A percentile compares a stretch with the other conserved stretches of the same genome.
phyloP scores from a whole-genome alignment of 2,888 invertebrate species.

The Xanthia icteritia region DNA sequence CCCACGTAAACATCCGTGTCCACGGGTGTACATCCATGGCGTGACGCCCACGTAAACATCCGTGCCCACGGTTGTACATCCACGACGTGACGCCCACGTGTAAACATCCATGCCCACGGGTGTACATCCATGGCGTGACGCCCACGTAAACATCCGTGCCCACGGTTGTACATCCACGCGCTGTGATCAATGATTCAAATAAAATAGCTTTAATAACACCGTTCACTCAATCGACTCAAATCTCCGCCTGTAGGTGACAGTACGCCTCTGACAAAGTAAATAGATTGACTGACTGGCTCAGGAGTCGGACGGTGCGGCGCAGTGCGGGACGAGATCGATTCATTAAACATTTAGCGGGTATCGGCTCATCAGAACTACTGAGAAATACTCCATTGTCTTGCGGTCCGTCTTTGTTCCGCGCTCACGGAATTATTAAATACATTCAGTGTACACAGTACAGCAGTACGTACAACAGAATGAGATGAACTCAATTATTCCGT shows the following conservation, averaged over 20 bases:
- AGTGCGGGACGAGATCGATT: neutral
- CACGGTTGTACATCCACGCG: neutral
- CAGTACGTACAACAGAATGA: slow-evolving; percentile 5
- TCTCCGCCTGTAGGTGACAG: slow-evolving; percentile 26
- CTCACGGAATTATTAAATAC: slow-evolving; percentile 30
- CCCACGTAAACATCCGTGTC: neutral
- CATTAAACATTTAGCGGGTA: slow-evolving; percentile 47
- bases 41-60: neutral
- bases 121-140: neutral
- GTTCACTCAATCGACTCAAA: neutral
- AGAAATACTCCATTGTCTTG: slow-evolving; percentile 35
- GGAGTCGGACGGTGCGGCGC: neutral
- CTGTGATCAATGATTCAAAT: slow-evolving; percentile 10
- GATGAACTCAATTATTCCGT: slow-evolving; percentile 47
- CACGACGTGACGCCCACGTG: neutral
- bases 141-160: neutral
- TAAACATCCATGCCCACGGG: neutral
- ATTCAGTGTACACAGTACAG: slow-evolving; percentile 1
- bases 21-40: neutral
- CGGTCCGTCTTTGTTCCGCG: slow-evolving; percentile 38
- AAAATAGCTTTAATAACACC: slow-evolving; percentile 13
- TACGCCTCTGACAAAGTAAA: slow-evolving; percentile 9
- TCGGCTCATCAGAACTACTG: slow-evolving; percentile 41
- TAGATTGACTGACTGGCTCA: slow-evolving; percentile 22
- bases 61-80: neutral